phyloP scores from a whole-genome alignment of 2,113 vertebrate species.

The Myrmecobius fasciatus region DNA sequence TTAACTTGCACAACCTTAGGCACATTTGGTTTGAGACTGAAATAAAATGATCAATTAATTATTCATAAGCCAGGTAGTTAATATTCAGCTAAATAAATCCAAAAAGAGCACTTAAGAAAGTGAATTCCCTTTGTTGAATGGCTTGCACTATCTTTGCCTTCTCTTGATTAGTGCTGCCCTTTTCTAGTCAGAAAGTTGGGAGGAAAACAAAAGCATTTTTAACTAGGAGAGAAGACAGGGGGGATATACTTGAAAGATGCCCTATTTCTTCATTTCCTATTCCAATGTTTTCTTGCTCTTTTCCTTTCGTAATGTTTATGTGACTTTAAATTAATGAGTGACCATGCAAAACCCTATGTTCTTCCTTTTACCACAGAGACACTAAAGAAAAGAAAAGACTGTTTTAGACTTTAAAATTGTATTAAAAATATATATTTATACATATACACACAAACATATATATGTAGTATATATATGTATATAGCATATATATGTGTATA shows the following conservation, averaged over 20 bases:
- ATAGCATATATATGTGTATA: too few relatives aligned
- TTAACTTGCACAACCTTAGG: rapidly evolving
- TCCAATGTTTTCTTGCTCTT: background rate
- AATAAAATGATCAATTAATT: background rate
- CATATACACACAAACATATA: too few relatives aligned
- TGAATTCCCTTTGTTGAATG: background rate
- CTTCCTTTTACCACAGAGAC: background rate
- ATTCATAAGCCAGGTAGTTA: background rate
- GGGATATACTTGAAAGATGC: rapidly evolving
- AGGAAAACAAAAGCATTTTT: background rate
- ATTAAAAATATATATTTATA: background rate
- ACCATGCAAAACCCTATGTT: background rate
- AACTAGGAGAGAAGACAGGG: background rate
- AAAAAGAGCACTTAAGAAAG: background rate
- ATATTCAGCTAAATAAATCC: background rate
- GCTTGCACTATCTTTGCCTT: rapidly evolving
- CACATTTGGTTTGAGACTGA: background rate
- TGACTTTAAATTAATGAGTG: background rate
- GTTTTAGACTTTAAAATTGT: background rate
- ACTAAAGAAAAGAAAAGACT: background rate
- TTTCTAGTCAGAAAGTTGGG: background rate
- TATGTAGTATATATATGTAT: too few relatives aligned
- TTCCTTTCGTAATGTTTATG: too few relatives aligned
- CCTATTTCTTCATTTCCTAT: background rate
- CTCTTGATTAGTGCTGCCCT: background rate